Percentiles rank a stretch among this genome's conserved stretches.
These are phyloP conservation scores for Hippocampus guttulatus DNA, from an alignment of 2,113 vertebrate species.

Conservation along the genomic window DNA sequence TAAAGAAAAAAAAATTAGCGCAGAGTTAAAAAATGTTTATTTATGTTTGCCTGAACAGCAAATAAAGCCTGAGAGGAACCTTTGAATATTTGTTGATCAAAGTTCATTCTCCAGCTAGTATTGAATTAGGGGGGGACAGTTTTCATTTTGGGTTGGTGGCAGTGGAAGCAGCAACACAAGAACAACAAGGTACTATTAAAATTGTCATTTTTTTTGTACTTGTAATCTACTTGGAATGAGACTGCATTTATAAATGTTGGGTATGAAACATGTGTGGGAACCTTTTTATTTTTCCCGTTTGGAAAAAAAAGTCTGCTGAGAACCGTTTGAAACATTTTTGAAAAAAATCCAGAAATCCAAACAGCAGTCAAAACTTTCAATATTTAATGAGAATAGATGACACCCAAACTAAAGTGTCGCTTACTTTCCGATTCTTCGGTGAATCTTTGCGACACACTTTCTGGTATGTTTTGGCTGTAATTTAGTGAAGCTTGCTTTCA, in stretches of 20 bases:
- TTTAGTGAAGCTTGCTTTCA: no score
- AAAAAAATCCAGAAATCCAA: no score
- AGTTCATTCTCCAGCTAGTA: constrained; percentile 32
- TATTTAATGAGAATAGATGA: no score
- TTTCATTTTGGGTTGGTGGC: constrained; percentile 30
- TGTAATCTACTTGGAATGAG: neutral
- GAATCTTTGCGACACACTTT: no score
- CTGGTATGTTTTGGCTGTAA: no score
- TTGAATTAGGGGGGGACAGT: constrained; percentile 25
- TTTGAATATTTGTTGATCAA: constrained; percentile 42
- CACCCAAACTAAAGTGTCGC: no score
- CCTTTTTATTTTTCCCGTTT: neutral
- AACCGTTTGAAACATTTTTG: no score
- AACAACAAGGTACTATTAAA: constrained; percentile 20
- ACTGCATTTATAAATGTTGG: neutral
- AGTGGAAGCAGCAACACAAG: constrained; percentile 22
- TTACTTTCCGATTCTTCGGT: no score
- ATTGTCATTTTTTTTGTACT: neutral
- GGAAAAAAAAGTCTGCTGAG: no score
- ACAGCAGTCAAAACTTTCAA: no score
- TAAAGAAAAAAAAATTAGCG: neutral
- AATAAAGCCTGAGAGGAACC: constrained; percentile 24
- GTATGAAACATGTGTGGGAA: neutral
- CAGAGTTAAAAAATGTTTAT: neutral
- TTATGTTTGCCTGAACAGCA: constrained; percentile 22